These are phyloP conservation scores for Erpornis zantholeuca DNA, from an alignment of 2,113 vertebrate genomes.

Conservation along the genomic window DNA sequence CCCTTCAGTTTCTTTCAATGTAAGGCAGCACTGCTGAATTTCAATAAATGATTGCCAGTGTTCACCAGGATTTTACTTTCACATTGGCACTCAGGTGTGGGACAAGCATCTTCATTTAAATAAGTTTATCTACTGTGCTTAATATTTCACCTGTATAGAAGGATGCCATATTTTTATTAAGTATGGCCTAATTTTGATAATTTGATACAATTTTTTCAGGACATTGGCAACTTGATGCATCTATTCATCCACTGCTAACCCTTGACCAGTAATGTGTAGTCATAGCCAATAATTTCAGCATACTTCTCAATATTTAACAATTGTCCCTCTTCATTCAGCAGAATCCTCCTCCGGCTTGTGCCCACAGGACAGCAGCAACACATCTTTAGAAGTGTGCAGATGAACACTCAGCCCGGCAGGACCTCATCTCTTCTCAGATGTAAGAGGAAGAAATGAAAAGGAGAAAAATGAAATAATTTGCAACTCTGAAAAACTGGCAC, in stretches of 20 bases:
- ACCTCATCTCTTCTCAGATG: background rate
- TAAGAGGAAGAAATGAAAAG: background rate
- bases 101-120: background rate
- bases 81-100: background rate
- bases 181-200: background rate
- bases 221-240: background rate
- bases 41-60: background rate
- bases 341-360: background rate
- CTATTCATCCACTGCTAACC: background rate
- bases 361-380: background rate
- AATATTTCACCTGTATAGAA: background rate
- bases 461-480: background rate
- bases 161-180: background rate
- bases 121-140: background rate
- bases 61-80: background rate
- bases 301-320: background rate
- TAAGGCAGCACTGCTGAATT: background rate
- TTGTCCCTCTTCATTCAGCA: background rate
- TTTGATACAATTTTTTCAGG: background rate
- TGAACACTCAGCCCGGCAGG: background rate
- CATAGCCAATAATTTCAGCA: background rate
- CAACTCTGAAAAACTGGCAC: background rate
- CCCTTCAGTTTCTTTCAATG: background rate
- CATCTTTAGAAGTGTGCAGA: background rate
- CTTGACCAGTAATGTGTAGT: background rate